Evolutionary conservation across 2,797 vertebrate genomes (phyloP), one percentile per base, ranked within the genome.

Genomic region (Rhabdophis nuchalis): DNA sequence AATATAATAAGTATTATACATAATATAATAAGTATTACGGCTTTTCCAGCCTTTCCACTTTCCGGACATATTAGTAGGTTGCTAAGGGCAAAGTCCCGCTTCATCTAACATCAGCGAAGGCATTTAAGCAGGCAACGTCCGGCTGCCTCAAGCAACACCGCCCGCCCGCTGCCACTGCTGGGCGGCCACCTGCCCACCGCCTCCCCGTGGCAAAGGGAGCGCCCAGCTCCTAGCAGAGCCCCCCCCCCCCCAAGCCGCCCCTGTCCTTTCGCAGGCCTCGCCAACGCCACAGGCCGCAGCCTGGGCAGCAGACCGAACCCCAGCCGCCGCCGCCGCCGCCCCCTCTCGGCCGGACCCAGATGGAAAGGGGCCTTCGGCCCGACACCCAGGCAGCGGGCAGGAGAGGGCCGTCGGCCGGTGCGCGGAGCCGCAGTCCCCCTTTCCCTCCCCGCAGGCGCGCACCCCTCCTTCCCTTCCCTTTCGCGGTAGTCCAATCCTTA

Each of bases 401-500:
- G 29, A 36, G 46, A 32, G 27, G 29, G 61, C 52, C 53, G 57
- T 53, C 53, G 64, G 86, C 50, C 41, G 29, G 86, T 92, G 50
- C 93, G 5, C 12, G 85, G 91, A 41, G n/a, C 20, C 14, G 11
- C 41, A 18, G 46, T 13, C 56, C 32, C 0, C 29, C 5, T n/a
- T 23, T 16, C 1, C 41, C 1, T 29, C 4, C 23, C 1, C 82
- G 4, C 57, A 90, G n/a, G 29, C 61, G 13, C 86, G 1, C 46
- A 12, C 32, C 58, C 91, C n/a, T n/a, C n/a, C n/a, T n/a, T n/a
- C n/a, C n/a, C 6, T 52, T 91, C 89, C 91, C 91, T 61, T 29
- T 87, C 90, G 2, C 82, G 16, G 29, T 58, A 92, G 91, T n/a
- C 58, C 96, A 97, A n/a, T n/a, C n/a, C 97, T 97, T 93, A 98